Conservation (phyloP, 2,888 invertebrate species). For the Bembecia ichneumoniformis region DNA sequence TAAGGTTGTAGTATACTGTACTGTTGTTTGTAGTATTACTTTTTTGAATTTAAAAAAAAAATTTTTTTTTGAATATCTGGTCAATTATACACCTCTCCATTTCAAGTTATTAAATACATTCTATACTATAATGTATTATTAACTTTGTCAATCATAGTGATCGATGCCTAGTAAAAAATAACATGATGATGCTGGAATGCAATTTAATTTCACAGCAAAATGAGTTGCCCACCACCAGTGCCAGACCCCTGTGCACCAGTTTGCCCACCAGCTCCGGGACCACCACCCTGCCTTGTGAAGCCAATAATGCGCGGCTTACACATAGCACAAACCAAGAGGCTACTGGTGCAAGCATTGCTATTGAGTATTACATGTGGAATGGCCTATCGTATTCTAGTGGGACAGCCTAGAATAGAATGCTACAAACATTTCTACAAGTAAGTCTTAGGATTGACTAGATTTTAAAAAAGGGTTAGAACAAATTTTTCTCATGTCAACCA, state of each 20-base stretch:
- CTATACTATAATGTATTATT: background rate
- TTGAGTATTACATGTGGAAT: slow-evolving; percentile 46
- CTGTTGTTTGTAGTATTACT: no score
- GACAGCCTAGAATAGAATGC: slow-evolving; percentile 64
- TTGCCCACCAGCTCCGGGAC: slow-evolving; percentile 34
- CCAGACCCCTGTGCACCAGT: slow-evolving; percentile 31
- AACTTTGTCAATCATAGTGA: no score
- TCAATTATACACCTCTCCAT: no score
- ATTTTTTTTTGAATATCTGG: no score
- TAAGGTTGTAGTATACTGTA: no score
- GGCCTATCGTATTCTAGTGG: slow-evolving; percentile 58
- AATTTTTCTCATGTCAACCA: no score
- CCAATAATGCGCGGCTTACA: slow-evolving; percentile 82
- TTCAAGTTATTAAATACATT: no score
- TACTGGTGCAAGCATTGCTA: slow-evolving; percentile 61
- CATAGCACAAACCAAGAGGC: slow-evolving; percentile 71
- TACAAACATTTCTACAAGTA: slow-evolving; percentile 87
- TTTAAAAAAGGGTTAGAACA: no score
- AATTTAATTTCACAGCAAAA: background rate
- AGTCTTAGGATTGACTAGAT: slow-evolving; percentile 16
- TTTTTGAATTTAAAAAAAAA: no score
- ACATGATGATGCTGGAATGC: background rate
- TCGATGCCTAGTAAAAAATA: no score
- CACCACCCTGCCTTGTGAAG: slow-evolving; percentile 36
- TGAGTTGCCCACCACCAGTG: slow-evolving; percentile 31